Evolutionary conservation across 2,113 vertebrate genomes (phyloP).

Genomic region (Porphyrio hochstetteri): DNA sequence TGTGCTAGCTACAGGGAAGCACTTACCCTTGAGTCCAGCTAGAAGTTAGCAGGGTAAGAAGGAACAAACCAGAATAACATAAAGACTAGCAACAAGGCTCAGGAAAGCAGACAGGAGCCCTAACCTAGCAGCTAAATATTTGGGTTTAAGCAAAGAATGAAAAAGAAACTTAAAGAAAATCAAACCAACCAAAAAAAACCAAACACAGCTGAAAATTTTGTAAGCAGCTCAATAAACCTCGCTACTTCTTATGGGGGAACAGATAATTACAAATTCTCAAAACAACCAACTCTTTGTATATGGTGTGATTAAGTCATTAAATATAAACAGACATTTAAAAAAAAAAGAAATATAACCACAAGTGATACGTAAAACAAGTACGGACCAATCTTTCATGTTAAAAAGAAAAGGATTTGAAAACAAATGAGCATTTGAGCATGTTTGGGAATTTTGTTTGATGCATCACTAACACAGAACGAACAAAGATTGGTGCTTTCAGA

Average conservation of each 20-base stretch:
- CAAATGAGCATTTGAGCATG: background rate
- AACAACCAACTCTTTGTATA: slow-evolving; percentile 61
- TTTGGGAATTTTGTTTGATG: slow-evolving; percentile 61
- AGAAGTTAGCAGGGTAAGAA: slow-evolving; percentile 99
- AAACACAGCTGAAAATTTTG: slow-evolving; percentile 55
- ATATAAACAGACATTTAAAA: slow-evolving; percentile 72
- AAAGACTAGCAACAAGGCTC: slow-evolving; percentile 99
- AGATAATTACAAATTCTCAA: slow-evolving; percentile 72
- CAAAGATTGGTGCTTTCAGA: slow-evolving; percentile 59
- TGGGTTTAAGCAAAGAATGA: slow-evolving; percentile 98
- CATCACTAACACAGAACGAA: slow-evolving; percentile 60
- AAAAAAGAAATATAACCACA: slow-evolving; percentile 59
- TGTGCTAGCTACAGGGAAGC: slow-evolving; percentile 96
- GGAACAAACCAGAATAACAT: slow-evolving; percentile 99
- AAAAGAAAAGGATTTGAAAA: slow-evolving; percentile 24
- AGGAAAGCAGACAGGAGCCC: slow-evolving; percentile 99
- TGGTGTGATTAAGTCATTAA: slow-evolving; percentile 66
- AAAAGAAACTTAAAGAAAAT: slow-evolving; percentile 83
- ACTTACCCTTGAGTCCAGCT: slow-evolving; percentile 99
- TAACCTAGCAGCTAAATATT: slow-evolving; percentile 97
- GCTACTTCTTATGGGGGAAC: slow-evolving; percentile 59
- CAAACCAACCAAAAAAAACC: slow-evolving; percentile 68
- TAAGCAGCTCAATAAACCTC: slow-evolving; percentile 68
- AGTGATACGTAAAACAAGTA: slow-evolving; percentile 68
- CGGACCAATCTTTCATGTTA: slow-evolving; percentile 63